Base-by-base conservation (phyloP, 2,113 vertebrate genomes). In the Aleadryas rufinucha region DNA sequence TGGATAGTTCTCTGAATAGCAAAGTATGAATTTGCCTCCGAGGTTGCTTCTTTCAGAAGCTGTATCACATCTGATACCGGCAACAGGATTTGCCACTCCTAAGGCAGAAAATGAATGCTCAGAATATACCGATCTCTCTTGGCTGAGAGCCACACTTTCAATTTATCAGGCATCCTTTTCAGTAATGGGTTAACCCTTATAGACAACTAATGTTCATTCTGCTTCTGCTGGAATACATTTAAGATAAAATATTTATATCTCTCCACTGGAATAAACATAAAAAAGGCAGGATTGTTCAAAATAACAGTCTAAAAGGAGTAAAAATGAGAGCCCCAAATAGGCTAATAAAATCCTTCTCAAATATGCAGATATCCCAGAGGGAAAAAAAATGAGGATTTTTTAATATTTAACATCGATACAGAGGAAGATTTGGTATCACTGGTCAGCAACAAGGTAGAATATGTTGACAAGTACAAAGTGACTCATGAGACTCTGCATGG, bases 181-280 rank as follows among this genome's bases (percentile, higher is more conserved):
- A 90, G 72, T 96, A 97, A 96, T 89, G 89, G 72, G 90, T 95
- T 96, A 97, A 97, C 84, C 70, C 61, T 96, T 97, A 65, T 18
- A 86, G 89, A 91, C 64, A 93, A 81, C 53, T 93, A 95, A 96
- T 84, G 42, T 93, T 97, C 79, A 84, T 39, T 92, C 57, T 68
- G 72, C 60, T 92, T 92, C 53, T 93, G 54, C 45, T 89, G 60
- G 56, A 87, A 72, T 70, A 54, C 49, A 82, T 89, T 96, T 91
- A 81, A 47, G 65, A 92, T 97, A 90, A 95, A 97, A 96, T 96
- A 97, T 97, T 97, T 97, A 95, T 97, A 79, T n/a, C 10, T 37
- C 31, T 90, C 68, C 41, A 47, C 16, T 74, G 64, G 68, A 92
- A 95, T 83, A 69, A 93, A 42, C 41, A 91, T 79, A 69, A 94